A percentile compares a stretch with the other conserved stretches of the same genome.
These are phyloP conservation scores for Chauna torquata DNA, from an alignment of 2,113 vertebrate species.

Conservation along the genomic window DNA sequence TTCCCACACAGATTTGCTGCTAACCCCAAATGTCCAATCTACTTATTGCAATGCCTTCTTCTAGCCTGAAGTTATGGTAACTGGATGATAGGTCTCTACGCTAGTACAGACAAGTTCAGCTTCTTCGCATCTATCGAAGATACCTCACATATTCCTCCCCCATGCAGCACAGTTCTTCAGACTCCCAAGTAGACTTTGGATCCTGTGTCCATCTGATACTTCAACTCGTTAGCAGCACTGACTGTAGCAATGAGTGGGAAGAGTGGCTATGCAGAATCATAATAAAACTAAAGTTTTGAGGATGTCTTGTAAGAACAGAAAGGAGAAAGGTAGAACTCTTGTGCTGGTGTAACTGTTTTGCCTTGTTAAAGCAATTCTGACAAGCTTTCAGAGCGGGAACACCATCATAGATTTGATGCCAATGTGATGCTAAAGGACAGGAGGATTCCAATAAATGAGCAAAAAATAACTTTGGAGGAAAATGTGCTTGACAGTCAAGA, in stretches of 20 bases:
- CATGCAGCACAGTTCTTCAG: neutral
- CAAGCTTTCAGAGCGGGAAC: neutral
- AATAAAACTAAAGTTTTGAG: neutral
- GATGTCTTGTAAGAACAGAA: neutral
- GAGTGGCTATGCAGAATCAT: neutral
- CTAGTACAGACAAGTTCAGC: neutral
- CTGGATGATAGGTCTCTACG: neutral
- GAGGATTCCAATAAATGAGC: neutral
- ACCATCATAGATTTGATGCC: neutral
- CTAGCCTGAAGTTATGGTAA: neutral
- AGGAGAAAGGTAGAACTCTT: neutral
- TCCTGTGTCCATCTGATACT: neutral
- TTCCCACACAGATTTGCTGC: conserved; percentile 3
- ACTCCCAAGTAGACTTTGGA: neutral
- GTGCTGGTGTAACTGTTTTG: neutral
- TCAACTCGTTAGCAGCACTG: neutral
- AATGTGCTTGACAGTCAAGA: neutral
- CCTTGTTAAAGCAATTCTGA: neutral
- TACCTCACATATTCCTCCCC: neutral
- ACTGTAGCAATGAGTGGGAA: neutral
- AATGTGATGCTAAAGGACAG: neutral
- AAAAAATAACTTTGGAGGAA: neutral
- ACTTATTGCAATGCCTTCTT: neutral
- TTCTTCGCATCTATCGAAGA: neutral
- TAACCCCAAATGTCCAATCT: neutral